A percentile compares a stretch with the other conserved stretches of the same genome.
phyloP scores from a whole-genome alignment of 2,113 vertebrate genomes.

The Lanius ludovicianus region DNA sequence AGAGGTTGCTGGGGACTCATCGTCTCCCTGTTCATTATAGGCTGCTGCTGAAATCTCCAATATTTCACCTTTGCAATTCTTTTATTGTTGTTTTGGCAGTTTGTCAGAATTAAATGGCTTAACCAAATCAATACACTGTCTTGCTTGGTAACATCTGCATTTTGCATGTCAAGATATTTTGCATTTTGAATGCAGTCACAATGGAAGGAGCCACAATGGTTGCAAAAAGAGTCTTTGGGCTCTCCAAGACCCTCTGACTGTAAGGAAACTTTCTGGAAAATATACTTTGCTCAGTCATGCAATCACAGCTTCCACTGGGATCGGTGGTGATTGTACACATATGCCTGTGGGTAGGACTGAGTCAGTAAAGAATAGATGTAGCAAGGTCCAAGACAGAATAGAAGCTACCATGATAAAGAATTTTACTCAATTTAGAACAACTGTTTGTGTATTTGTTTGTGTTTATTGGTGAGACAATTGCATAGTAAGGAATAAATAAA shows the following conservation, averaged over 20 bases:
- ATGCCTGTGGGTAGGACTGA: not conserved
- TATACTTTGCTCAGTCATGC: not conserved
- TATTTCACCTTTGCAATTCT: slow-evolving; percentile 27
- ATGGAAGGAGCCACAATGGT: not conserved
- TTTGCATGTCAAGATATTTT: not conserved
- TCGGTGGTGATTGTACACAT: not conserved
- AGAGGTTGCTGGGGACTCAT: slow-evolving; percentile 36
- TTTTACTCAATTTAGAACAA: not conserved
- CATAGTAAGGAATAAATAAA: not conserved
- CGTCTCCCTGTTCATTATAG: slow-evolving; percentile 47
- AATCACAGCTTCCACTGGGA: not conserved
- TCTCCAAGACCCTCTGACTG: not conserved
- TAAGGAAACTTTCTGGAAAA: not conserved
- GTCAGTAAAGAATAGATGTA: not conserved
- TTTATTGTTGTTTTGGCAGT: slow-evolving; percentile 63
- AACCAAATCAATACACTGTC: slow-evolving; percentile 20
- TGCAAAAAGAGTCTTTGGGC: not conserved
- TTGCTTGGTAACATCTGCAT: slow-evolving; percentile 13
- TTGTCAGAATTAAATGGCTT: slow-evolving; percentile 58
- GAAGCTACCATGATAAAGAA: not conserved
- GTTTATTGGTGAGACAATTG: not conserved
- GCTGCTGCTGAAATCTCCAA: slow-evolving; percentile 42
- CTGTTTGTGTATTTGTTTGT: not conserved
- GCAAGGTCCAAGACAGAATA: not conserved
- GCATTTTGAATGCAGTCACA: not conserved